Evolutionary conservation across 2,888 invertebrate species (phyloP), one percentile per base, ranked within the genome.

Genomic region (Geophilus truncorum): DNA sequence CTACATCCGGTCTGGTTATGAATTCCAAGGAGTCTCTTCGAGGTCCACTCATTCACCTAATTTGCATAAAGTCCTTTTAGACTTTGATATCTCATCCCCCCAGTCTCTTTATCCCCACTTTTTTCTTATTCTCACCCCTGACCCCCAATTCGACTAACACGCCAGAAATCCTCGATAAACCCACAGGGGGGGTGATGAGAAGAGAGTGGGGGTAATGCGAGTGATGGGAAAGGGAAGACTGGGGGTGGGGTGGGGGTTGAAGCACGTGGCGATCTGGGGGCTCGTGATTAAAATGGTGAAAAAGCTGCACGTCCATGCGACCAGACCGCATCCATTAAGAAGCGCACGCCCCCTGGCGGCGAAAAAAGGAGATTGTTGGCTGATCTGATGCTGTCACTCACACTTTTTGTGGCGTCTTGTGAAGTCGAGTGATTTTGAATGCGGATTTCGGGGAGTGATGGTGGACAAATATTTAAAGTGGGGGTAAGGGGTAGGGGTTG

Each of bases 271-370:
- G 21, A 21, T 57, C 21, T 57, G 21, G 57, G 12, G 57, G 23
- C 57, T 57, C 57, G 57, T 57, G 57, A 57, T 57, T 57, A 57
- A 57, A 57, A 57, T 57, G 57, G 57, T 57, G 57, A 57, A 57
- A 57, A 57, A 57, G 57, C 57, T 57, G 18, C 21, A 23, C 57
- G 23, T 57, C 21, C 57, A 57, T 23, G 57, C 23, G 57, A 57
- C 21, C 23, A 57, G 57, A 57, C 57, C 57, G 57, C 57, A 57
- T 57, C 57, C 57, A 57, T 57, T 57, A 57, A 57, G 57, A 57
- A 57, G 23, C 57, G 57, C 57, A 57, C 57, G 57, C 57, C 57
- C 57, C 57, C 57, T 57, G 21, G 57, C 57, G 57, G 23, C 6
- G 57, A 3, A 21, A 57, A 57, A 57, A 23, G 57, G 21, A 57